Evolutionary conservation across 2,113 vertebrate genomes (phyloP).

Genomic region (Cinclus mexicanus): DNA sequence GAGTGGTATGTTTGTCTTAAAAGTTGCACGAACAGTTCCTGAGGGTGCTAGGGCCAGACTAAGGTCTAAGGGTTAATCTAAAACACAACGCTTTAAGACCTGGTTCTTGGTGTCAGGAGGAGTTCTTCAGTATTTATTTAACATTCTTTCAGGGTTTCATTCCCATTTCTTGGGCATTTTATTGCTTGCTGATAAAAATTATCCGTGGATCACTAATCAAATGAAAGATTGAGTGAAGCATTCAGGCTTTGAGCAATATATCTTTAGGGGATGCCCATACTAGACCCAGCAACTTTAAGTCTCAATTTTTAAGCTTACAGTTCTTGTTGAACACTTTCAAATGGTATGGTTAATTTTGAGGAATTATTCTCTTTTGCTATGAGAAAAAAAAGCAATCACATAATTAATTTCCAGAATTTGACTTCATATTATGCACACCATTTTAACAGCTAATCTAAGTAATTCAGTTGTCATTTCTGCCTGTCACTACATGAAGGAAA

Average conservation of each 20-base stretch:
- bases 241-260: background rate
- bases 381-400: background rate
- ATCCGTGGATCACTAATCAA: conserved; percentile 7
- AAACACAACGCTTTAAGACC: conserved; percentile 55
- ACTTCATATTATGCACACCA: background rate
- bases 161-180: background rate
- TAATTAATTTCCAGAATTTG: background rate
- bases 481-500: background rate
- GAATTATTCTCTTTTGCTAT: background rate
- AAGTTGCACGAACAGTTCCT: conserved; percentile 61
- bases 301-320: background rate
- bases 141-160: background rate
- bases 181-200: background rate
- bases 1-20: conserved; percentile 66
- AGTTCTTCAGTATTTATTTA: conserved; percentile 28
- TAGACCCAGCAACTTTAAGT: background rate
- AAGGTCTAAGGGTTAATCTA: conserved; percentile 70
- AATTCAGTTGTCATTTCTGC: background rate
- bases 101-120: background rate
- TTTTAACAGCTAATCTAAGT: background rate
- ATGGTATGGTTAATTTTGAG: background rate
- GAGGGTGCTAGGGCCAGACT: conserved; percentile 33
- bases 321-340: background rate
- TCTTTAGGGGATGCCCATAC: background rate
- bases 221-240: background rate